These are phyloP conservation scores for Lanius collurio DNA, from an alignment of 2,113 vertebrate genomes.

Conservation along the genomic window DNA sequence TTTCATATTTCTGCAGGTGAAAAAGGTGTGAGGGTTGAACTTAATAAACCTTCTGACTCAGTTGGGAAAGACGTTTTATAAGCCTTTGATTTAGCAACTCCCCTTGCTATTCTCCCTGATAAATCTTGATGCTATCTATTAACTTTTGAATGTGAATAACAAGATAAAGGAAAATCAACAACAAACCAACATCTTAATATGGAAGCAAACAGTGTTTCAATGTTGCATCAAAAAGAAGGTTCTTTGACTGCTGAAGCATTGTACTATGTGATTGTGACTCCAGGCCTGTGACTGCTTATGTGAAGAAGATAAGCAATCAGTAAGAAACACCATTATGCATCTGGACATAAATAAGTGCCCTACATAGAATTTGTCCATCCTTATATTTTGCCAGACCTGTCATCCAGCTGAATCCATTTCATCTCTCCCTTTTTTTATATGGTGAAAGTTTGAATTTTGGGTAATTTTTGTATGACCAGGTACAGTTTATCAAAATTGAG, in stretches of 20 bases:
- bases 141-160: conserved; percentile 70
- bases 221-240: conserved; percentile 67
- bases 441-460: conserved; percentile 76
- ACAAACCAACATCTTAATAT: conserved; percentile 58
- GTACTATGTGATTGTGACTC: conserved; percentile 70
- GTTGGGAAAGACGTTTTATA: conserved; percentile 78
- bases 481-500: conserved; percentile 78
- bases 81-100: conserved; percentile 65
- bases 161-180: conserved; percentile 68
- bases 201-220: conserved; percentile 58
- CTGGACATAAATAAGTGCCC: conserved; percentile 76
- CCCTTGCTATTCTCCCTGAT: conserved; percentile 45
- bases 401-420: conserved; percentile 74
- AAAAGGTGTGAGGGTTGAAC: conserved; percentile 93
- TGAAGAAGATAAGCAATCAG: conserved; percentile 69
- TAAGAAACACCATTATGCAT: conserved; percentile 66
- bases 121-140: conserved; percentile 62
- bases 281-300: conserved; percentile 65
- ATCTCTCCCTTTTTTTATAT: conserved; percentile 79
- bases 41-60: conserved; percentile 88
- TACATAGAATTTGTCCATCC: conserved; percentile 69
- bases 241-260: conserved; percentile 69
- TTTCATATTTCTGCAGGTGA: conserved; percentile 77
- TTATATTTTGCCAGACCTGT: conserved; percentile 76
- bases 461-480: conserved; percentile 82